Evolutionary conservation across 2,888 invertebrate genomes (phyloP), one percentile per base, ranked within the genome.

Genomic region (Sussaba pulchella): DNA sequence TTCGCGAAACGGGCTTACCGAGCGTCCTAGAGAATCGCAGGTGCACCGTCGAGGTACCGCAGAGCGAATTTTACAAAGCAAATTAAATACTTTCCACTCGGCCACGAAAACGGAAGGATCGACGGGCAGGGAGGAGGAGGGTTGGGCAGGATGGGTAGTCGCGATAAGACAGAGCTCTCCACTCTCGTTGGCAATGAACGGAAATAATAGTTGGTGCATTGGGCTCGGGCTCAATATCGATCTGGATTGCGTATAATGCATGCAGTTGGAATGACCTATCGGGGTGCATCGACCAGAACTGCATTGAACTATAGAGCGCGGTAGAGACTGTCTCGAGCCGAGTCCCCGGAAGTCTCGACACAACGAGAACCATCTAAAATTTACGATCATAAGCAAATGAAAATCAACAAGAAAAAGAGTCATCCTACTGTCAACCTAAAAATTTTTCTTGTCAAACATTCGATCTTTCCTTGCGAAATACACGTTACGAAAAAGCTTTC

Each of bases 201-300:
- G 14, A 72, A 59, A 72, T 41, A 67, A 72, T 59, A 72, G 47
- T n/a, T 73, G 24, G 52, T 26, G 36, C 21, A 63, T 69, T 31
- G 24, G 47, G 59, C 47, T 50, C 9, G 43, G 31, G 71, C 50
- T 45, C 39, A 57, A 74, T 70, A 78, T 78, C 69, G 78, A 78
- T 78, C 57, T 43, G 52, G 64, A 78, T 78, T 78, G 73, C 54
- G 69, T 74, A 64, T 57, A 74, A 73, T 64, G 63, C 47, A 74
- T 78, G 73, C 78, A 57, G 78, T 63, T 57, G 21, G 73, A 61
- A 73, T 64, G 78, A 74, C 73, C 78, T 78, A 64, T 64, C 47
- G 69, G 24, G 67, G 73, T 64, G 73, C 73, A 78, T 78, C 78
- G 73, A 64, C 73, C 78, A 74, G 63, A 63, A 64, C 78, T 73